These are phyloP conservation scores for Phaenicophaeus curvirostris DNA, from an alignment of 2,797 vertebrate genomes.

Conservation along the genomic window DNA sequence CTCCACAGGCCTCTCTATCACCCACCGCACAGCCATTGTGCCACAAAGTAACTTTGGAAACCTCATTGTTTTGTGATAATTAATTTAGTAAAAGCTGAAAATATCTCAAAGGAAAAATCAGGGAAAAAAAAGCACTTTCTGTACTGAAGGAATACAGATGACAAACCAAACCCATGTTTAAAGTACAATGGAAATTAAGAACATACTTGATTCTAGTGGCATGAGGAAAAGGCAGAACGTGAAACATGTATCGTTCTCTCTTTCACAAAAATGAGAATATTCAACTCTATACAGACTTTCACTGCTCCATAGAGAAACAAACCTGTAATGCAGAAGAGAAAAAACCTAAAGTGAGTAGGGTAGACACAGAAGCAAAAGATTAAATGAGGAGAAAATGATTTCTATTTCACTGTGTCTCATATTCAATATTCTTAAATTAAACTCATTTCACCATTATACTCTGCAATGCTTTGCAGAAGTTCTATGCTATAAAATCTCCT, in stretches of 20 bases:
- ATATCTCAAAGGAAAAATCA: neutral
- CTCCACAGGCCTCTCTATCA: neutral
- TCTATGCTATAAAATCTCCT: neutral
- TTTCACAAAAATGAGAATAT: neutral
- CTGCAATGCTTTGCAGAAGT: neutral
- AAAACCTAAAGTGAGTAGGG: neutral
- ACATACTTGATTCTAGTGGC: neutral
- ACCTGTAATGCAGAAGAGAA: neutral
- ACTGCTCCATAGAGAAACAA: neutral
- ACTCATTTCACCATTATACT: neutral
- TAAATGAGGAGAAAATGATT: neutral
- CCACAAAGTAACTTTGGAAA: neutral
- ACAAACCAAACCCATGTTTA: neutral
- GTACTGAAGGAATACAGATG: neutral
- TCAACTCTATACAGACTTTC: neutral
- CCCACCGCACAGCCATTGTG: rapidly evolving
- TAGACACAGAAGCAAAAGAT: neutral
- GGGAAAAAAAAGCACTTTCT: neutral
- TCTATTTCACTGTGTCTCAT: neutral
- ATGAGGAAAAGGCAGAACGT: neutral
- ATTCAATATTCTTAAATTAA: neutral
- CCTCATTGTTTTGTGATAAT: neutral
- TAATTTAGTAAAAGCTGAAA: neutral
- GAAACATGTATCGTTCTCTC: rapidly evolving
- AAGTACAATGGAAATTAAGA: neutral